Conservation (phyloP, 1,140 invertebrate species). For the Papilio machaon region DNA sequence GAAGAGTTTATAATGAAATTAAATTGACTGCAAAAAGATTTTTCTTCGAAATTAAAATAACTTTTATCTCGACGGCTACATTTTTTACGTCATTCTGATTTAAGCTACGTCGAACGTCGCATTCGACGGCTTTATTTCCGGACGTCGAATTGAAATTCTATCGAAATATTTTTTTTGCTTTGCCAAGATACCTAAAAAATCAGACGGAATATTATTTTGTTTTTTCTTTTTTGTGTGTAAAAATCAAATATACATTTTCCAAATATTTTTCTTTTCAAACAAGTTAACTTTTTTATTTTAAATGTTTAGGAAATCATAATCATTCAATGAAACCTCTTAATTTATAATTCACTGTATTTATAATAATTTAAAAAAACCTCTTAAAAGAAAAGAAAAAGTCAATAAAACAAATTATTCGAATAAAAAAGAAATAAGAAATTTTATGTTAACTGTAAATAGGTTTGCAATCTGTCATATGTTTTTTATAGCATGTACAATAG, state of each 20-base stretch:
- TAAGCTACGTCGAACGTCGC: neutral
- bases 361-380: neutral
- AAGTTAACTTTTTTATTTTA: too few species aligned
- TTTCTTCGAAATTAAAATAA: neutral
- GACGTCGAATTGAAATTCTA: constrained; percentile 20
- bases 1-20: neutral
- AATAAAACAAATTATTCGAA: neutral
- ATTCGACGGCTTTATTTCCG: constrained; percentile 15
- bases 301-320: too few species aligned
- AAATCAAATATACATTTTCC: neutral
- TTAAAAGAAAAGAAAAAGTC: neutral
- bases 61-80: neutral
- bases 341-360: neutral
- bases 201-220: neutral
- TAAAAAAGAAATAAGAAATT: neutral
- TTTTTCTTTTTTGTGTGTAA: neutral
- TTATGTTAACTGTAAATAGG: neutral
- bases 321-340: too few species aligned
- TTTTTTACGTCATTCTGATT: constrained; percentile 5
- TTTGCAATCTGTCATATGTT: neutral
- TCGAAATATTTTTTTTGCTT: neutral
- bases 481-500: too few species aligned
- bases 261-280: neutral
- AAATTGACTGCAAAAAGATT: neutral
- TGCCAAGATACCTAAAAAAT: neutral